Evolutionary conservation across 2,888 invertebrate species (phyloP), one percentile per base, ranked within the genome.

Genomic region (Hemistola chrysoprasaria): DNA sequence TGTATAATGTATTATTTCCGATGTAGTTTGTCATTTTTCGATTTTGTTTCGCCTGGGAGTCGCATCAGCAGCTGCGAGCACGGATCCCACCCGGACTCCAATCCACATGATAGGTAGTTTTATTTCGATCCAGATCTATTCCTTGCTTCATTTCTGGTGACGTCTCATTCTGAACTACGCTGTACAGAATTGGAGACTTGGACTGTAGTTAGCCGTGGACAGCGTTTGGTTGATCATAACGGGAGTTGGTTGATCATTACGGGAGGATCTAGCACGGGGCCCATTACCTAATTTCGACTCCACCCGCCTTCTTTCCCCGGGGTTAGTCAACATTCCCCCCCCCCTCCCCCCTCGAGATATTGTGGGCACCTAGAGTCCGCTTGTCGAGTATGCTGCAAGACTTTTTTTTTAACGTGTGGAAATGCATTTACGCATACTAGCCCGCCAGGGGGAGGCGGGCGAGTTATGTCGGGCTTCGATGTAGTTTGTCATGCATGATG

Each of bases 111-210:
- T 93, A 93, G 0, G 92, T 93, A 0, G 91, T 89, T 55, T 90
- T 89, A 48, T 92, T 79, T 20, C 93, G 74, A 57, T 93, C 92
- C 4, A 85, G 73, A 60, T 93, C 91, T 11, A 93, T 90, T n/a
- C 91, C 78, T 42, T 90, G 88, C 39, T 91, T 87, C 28, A 92
- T 65, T 33, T 91, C 91, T 1, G 91, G 85, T 0, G 90, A 90
- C 0, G 92, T 90, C 11, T 91, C 89, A 28, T 86, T 90, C 60
- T 91, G 90, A 28, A 92, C 63, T 33, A 92, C 90, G 68, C 91
- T 91, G 69, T 92, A 92, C 56, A 92, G 88, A 80, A 90, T 91
- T 20, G 93, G 93, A 64, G 91, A 92, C 58, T 92, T 92, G 23
- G 91, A 89, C 72, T 92, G 88, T 10, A 93, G 69, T 92, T 92